Evolutionary conservation across 2,888 invertebrate genomes (phyloP), one percentile per base, ranked within the genome.

Genomic region (Epinotia ramella): DNA sequence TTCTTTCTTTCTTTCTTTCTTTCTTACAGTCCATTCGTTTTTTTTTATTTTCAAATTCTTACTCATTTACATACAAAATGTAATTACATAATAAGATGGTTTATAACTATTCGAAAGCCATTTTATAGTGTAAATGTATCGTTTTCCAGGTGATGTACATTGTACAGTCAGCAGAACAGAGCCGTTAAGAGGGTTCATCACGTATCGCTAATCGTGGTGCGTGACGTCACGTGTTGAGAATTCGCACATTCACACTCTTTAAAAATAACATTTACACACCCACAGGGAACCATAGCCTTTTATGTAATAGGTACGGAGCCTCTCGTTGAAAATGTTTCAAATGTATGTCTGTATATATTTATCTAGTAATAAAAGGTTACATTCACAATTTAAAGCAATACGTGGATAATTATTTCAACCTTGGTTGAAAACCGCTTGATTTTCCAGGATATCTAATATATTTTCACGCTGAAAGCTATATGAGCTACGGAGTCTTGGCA

Each of bases 191-290:
- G 75, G 72, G 65, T 73, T 53, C 81, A 86, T 89, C 91, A 91
- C 91, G 91, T 88, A 77, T 78, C 56, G 78, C 84, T 89, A 87
- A 89, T 89, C 86, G 79, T 73, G 73, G 73, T 73, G 68, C 84
- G 86, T 87, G 87, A 86, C 83, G 85, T 86, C 89, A 88, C 89
- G 87, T 82, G 77, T 83, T 76, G 78, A 81, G 83, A 82, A 86
- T 88, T 88, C 84, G 78, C 89, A 84, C 88, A 86, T 90, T 90
- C 81, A 85, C 90, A 89, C 90, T 82, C 77, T 68, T 77, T 69
- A 44, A 73, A 75, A 80, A 78, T 79, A 80, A 49, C 59, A 44
- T 64, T 66, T 46, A 46, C 57, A 20, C 56, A 59, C 33, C 69
- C 57, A 12, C 62, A 33, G 73, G 66, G 60, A 49, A 46, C 13